Evolutionary conservation across 2,888 invertebrate species (phyloP).

Genomic region (Pogonocherus hispidulus): DNA sequence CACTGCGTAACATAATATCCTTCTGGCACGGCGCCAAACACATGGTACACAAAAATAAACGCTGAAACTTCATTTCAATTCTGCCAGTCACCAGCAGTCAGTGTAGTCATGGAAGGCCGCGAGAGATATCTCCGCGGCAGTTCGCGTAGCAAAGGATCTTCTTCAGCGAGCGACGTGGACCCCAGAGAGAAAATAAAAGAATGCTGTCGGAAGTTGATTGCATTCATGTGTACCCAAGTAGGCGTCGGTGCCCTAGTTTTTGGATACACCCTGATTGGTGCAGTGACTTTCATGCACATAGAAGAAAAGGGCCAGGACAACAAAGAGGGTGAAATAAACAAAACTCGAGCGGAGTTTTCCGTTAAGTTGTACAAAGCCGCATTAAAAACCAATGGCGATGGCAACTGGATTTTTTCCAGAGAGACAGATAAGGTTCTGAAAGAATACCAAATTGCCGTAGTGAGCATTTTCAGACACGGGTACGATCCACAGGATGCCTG

Average conservation of each 20-base stretch:
- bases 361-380: slow-evolving; percentile 77
- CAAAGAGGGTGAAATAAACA: slow-evolving; percentile 43
- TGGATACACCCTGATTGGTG: slow-evolving; percentile 88
- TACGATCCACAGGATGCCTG: slow-evolving; percentile 85
- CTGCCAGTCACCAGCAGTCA: background rate
- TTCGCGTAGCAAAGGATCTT: slow-evolving; percentile 67
- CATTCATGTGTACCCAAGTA: slow-evolving; percentile 94
- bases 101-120: slow-evolving; percentile 16
- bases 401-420: slow-evolving; percentile 75
- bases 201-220: slow-evolving; percentile 87
- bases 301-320: slow-evolving; percentile 71
- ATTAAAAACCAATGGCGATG: slow-evolving; percentile 77
- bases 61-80: background rate
- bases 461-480: slow-evolving; percentile 74
- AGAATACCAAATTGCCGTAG: slow-evolving; percentile 79
- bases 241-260: slow-evolving; percentile 91
- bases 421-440: slow-evolving; percentile 75
- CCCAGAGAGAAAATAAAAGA: slow-evolving; percentile 85
- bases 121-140: slow-evolving; percentile 50
- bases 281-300: slow-evolving; percentile 84
- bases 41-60: slow-evolving; percentile 20
- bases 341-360: slow-evolving; percentile 73
- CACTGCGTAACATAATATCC: slow-evolving; percentile 9
- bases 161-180: slow-evolving; percentile 77
- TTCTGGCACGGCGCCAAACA: slow-evolving; percentile 13